A percentile compares a stretch with the other conserved stretches of the same genome.
Evolutionary conservation across 2,888 invertebrate species (phyloP).

Genomic region (Belgica antarctica): DNA sequence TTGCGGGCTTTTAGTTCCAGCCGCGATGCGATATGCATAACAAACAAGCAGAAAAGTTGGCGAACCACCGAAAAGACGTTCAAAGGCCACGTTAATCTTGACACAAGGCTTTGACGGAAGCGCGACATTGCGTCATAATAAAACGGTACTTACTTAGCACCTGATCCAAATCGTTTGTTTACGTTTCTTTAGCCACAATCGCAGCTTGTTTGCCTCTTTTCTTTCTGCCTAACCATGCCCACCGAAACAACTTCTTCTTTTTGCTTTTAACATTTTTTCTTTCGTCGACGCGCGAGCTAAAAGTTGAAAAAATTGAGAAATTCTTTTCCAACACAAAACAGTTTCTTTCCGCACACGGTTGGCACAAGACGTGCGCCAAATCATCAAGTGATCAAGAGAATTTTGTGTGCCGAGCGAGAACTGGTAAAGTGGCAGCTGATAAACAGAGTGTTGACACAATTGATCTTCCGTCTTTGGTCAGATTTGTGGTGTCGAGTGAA

Average conservation of each 20-base stretch:
- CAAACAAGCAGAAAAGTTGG: too few species aligned
- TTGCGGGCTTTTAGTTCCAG: neutral
- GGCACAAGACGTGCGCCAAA: neutral
- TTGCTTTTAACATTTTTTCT: neutral
- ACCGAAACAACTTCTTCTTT: neutral
- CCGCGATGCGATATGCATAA: neutral
- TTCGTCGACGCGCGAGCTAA: neutral
- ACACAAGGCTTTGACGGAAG: neutral
- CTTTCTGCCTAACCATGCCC: neutral
- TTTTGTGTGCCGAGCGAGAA: neutral
- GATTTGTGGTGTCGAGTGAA: neutral
- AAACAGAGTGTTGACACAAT: neutral
- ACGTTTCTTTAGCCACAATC: neutral
- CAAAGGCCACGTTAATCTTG: neutral
- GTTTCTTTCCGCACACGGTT: neutral
- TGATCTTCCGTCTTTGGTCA: neutral
- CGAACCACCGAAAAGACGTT: too few species aligned
- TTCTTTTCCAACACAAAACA: neutral
- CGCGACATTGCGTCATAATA: neutral
- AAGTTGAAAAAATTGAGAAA: neutral
- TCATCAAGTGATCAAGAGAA: neutral
- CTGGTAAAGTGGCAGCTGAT: neutral
- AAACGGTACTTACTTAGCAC: neutral
- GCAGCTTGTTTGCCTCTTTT: neutral
- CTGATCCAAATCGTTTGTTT: neutral